Evolutionary conservation across 2,888 invertebrate genomes (phyloP).

Genomic region (Kryphioiulus occultus): DNA sequence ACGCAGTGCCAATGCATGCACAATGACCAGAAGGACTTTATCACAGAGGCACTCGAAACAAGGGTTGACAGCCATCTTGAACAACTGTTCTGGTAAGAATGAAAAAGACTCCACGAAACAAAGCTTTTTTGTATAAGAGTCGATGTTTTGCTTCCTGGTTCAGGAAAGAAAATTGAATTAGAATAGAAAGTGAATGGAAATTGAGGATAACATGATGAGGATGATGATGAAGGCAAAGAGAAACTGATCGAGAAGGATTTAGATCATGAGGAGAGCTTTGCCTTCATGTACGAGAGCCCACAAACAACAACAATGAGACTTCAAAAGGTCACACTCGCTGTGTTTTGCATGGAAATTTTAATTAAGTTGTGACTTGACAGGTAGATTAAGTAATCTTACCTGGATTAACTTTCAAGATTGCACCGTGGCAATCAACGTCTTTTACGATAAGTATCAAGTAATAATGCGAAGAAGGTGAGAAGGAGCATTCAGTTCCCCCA

Average conservation of each 20-base stretch:
- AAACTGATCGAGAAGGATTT: constrained; percentile 22
- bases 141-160: constrained; percentile 35
- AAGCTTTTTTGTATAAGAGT: not conserved
- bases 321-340: not conserved
- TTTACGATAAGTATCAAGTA: constrained; percentile 19
- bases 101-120: not conserved
- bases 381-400: constrained; percentile 30
- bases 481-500: not conserved
- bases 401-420: constrained; percentile 19
- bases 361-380: constrained; percentile 35
- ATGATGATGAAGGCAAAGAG: not conserved
- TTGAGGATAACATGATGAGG: constrained; percentile 2
- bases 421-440: constrained; percentile 22
- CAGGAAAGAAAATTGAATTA: constrained; percentile 32
- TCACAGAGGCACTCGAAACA: not conserved
- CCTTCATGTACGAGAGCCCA: not conserved
- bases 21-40: not conserved
- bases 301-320: not conserved
- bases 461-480: constrained; percentile 31
- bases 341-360: constrained; percentile 20
- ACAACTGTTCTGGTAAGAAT: not conserved
- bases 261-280: constrained; percentile 15
- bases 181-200: constrained; percentile 22
- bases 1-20: not conserved
- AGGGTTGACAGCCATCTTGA: constrained; percentile 7